phyloP scores from a whole-genome alignment of 2,113 vertebrate genomes.

The Anolis sagrei region DNA sequence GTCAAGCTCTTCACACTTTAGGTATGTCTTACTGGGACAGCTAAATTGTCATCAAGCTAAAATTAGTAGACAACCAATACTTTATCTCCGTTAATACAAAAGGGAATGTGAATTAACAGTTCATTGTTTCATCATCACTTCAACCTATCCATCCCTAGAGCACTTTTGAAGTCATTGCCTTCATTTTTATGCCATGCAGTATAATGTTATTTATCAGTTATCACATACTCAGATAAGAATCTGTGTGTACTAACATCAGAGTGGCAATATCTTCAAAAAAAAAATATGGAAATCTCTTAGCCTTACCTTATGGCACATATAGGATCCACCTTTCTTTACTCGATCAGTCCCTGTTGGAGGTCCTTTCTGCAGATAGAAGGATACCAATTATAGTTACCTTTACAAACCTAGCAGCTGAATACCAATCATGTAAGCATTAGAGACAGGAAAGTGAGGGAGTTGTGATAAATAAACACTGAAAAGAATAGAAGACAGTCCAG shows the following conservation, averaged over 20 bases:
- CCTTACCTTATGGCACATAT: slow-evolving; percentile 97
- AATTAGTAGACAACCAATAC: neutral
- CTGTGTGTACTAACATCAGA: neutral
- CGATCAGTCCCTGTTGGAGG: slow-evolving; percentile 86
- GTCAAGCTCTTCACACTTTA: neutral
- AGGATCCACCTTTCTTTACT: slow-evolving; percentile 98
- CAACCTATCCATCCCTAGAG: neutral
- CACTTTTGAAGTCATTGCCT: neutral
- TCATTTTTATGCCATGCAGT: neutral
- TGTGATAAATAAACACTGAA: neutral
- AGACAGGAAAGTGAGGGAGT: accelerated
- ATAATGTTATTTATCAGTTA: neutral
- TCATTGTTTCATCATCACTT: slow-evolving; percentile 4
- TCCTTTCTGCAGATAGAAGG: slow-evolving; percentile 79
- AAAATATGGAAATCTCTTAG: accelerated
- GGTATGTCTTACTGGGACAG: slow-evolving; percentile 1
- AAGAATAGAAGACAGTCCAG: slow-evolving; percentile 4
- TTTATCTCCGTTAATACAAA: neutral
- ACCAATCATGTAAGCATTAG: neutral
- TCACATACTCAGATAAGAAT: neutral
- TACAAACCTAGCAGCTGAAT: neutral
- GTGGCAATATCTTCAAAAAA: neutral
- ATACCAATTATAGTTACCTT: neutral
- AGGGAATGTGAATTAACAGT: neutral
- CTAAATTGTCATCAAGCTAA: slow-evolving; percentile 12